Percentiles rank a stretch among this genome's conserved stretches.
Evolutionary conservation across 1,140 invertebrate species (phyloP).

Genomic region (Bombus soroeensis): DNA sequence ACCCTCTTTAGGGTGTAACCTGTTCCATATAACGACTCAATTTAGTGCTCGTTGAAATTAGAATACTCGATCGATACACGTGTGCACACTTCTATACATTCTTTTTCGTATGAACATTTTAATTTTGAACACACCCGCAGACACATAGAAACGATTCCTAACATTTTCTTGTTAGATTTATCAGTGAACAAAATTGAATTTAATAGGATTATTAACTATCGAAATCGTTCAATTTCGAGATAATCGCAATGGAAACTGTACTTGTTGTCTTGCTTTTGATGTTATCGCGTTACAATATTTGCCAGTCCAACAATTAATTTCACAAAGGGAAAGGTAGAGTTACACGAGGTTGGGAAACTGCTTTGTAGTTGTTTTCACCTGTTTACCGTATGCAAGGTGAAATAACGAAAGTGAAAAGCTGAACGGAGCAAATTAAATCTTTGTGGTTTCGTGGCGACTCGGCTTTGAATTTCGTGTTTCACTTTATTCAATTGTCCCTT

Average conservation of each 20-base stretch:
- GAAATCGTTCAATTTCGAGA: background rate
- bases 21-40: constrained; percentile 6
- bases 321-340: constrained; percentile 36
- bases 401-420: background rate
- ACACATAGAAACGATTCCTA: background rate
- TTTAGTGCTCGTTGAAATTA: constrained; percentile 8
- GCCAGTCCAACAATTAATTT: constrained; percentile 45
- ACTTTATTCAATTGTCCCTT: background rate
- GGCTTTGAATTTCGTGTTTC: background rate
- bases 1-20: background rate
- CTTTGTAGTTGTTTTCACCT: constrained; percentile 43
- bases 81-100: background rate
- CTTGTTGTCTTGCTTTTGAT: constrained; percentile 21
- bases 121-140: no score
- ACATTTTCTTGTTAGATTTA: background rate
- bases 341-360: background rate
- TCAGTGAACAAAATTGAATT: background rate
- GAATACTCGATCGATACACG: background rate
- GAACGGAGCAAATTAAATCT: constrained; percentile 13
- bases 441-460: background rate
- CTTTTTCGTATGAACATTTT: background rate
- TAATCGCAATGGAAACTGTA: constrained; percentile 6
- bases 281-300: constrained; percentile 12
- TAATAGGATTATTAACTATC: background rate
- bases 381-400: constrained; percentile 20